Base-by-base conservation (phyloP, 2,888 invertebrate genomes). In the Palloptera scutellata region DNA sequence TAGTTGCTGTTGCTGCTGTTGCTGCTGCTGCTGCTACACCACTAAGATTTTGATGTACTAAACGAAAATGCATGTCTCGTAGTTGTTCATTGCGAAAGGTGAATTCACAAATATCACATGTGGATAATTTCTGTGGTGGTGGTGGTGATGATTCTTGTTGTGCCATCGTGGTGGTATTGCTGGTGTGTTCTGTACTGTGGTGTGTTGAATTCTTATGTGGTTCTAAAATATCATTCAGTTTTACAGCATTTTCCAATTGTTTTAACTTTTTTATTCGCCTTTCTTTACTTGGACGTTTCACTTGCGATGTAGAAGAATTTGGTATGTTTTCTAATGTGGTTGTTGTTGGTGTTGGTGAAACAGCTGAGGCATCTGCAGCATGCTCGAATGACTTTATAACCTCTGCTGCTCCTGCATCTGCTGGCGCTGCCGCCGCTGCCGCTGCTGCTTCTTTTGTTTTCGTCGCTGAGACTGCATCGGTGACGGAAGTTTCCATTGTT, bases 81-180 rank as follows among this genome's bases (percentile, higher is more conserved):
- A 93, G 89, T 72, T 90, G 89, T 55, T 84, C 85, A 80, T 92
- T 91, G 1, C 90, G 88, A 84, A 94, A 93, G 68, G 88, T 88
- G 75, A 92, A 88, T 61, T 90, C 90, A 80, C 94, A 94, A 70
- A 92, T 88, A 79, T 91, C 89, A 81, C 93, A 91, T 54, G 75
- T 73, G 6, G 78, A 74, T 0, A 75, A 13, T 3, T 51, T 63
- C 67, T 30, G 17, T 64, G 63, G 48, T 51, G 45, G 66, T 43
- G 61, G 67, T 9, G 57, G 68, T 52, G 52, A 11, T 63, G 20
- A 1, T 15, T 30, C 3, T 30, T 30, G 30, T 30, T 30, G 30
- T 30, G 2, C 3, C 30, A 4, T 2, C 6, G 30, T 6, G 3
- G 30, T 30, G 30, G 30, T 30, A 6, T 2, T 6, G 30, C 30